Conservation (phyloP, 2,113 vertebrate genomes). For the Hippocampus comes region DNA sequence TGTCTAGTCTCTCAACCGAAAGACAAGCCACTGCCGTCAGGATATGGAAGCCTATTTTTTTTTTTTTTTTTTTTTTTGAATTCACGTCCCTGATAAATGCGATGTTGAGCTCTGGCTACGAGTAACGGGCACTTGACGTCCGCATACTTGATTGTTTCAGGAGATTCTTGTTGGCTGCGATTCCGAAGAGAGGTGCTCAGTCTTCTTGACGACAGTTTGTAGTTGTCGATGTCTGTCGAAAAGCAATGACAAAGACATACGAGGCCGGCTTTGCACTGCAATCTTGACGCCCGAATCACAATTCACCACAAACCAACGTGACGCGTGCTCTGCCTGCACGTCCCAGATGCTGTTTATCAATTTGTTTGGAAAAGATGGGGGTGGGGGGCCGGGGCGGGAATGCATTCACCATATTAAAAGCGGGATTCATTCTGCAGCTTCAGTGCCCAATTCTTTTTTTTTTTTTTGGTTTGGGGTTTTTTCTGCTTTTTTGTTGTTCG, state of each 20-base stretch:
- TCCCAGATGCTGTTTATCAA: background rate
- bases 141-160: slow-evolving; percentile 20
- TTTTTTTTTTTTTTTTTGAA: background rate
- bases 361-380: too few species aligned
- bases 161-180: slow-evolving; percentile 21
- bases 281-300: background rate
- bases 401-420: too few species aligned
- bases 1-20: slow-evolving; percentile 14
- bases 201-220: slow-evolving; percentile 29
- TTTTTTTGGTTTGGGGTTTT: too few species aligned
- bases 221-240: slow-evolving; percentile 44
- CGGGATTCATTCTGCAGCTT: too few species aligned
- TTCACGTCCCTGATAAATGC: slow-evolving; percentile 27
- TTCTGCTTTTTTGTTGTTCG: too few species aligned
- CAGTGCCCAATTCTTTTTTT: too few species aligned
- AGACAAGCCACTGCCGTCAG: slow-evolving; percentile 8
- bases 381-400: too few species aligned
- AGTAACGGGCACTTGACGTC: slow-evolving; percentile 18
- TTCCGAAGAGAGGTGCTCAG: slow-evolving; percentile 25
- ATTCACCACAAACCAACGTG: background rate
- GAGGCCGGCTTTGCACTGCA: background rate
- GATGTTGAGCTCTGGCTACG: slow-evolving; percentile 11
- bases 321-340: background rate
- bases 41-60: slow-evolving; percentile 23
- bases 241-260: slow-evolving; percentile 35